Percentiles rank a stretch among this genome's conserved stretches.
phyloP scores from a whole-genome alignment of 2,113 vertebrate species.

The Pteronura brasiliensis region DNA sequence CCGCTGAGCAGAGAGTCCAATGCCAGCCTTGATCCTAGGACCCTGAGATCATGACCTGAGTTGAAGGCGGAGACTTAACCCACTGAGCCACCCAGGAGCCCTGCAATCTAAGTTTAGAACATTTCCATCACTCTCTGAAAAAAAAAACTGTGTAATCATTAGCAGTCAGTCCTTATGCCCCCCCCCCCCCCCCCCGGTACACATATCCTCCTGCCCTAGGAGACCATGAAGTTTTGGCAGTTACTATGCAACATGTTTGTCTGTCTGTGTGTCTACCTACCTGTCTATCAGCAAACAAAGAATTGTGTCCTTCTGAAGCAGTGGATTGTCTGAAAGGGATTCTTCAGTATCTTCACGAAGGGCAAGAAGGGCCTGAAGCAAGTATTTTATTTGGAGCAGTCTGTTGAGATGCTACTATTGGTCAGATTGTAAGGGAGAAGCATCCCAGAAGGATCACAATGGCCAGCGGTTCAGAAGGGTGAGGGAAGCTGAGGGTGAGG shows the following conservation, averaged over 20 bases:
- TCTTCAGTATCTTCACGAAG: background rate
- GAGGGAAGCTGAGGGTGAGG: background rate
- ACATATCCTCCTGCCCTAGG: background rate
- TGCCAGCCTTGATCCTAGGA: too few species aligned
- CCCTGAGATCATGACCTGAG: too few species aligned
- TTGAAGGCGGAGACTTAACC: too few species aligned
- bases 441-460: background rate
- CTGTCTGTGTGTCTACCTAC: background rate
- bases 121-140: background rate
- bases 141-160: background rate
- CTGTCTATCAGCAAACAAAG: background rate
- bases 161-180: background rate
- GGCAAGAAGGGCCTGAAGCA: background rate
- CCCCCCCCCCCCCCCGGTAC: background rate
- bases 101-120: background rate
- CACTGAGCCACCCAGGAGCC: too few species aligned
- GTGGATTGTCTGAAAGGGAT: background rate
- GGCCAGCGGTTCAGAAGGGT: background rate
- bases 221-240: background rate
- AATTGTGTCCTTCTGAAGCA: background rate
- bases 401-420: background rate
- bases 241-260: background rate
- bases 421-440: background rate
- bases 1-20: too few species aligned
- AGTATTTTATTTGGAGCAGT: background rate